Conservation (phyloP, 2,797 vertebrate species). For the Luscinia megarhynchos region DNA sequence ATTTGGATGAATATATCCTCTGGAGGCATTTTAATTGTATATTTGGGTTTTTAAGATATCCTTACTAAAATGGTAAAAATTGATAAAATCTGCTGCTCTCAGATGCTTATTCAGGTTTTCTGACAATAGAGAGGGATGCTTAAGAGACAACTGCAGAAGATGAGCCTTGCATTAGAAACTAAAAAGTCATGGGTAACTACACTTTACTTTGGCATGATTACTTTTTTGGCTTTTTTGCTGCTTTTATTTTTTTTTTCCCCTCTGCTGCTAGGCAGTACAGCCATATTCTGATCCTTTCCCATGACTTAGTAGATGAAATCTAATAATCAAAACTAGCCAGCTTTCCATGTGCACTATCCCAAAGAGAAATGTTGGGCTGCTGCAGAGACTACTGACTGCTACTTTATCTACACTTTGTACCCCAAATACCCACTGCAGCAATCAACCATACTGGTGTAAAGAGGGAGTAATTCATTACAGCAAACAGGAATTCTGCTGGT, state of each 20-base stretch:
- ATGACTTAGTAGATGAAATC: background rate
- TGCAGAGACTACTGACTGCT: background rate
- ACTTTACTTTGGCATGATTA: background rate
- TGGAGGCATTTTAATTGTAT: background rate
- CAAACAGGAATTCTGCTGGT: background rate
- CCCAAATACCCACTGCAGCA: background rate
- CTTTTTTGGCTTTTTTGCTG: no score
- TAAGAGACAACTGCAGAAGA: background rate
- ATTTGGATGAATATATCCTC: background rate
- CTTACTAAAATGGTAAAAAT: background rate
- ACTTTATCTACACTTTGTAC: background rate
- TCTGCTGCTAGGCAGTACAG: background rate
- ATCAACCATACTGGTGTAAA: background rate
- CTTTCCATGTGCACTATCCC: background rate
- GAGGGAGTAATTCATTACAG: background rate
- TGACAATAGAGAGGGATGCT: background rate
- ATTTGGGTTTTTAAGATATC: background rate
- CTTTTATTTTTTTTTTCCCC: fast-evolving
- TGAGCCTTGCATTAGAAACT: background rate
- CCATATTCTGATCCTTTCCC: background rate
- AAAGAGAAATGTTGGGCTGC: background rate
- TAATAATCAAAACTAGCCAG: background rate
- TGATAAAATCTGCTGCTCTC: background rate
- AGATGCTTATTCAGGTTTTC: background rate
- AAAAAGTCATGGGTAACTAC: background rate